Evolutionary conservation across 1,140 invertebrate genomes (phyloP).

Genomic region (Nymphalis io): DNA sequence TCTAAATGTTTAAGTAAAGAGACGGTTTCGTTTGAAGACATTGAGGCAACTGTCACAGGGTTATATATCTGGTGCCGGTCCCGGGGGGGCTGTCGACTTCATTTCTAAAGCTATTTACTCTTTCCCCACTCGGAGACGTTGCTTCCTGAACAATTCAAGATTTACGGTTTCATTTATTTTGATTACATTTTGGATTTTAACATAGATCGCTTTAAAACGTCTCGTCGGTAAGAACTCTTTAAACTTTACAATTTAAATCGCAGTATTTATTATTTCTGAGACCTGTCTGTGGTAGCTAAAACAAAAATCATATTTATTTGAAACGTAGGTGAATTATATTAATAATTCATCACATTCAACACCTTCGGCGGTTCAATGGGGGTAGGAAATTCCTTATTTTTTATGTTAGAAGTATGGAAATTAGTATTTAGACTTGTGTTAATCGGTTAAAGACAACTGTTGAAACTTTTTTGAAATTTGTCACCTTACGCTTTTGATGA

Average conservation of each 20-base stretch:
- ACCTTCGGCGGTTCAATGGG: too few species aligned
- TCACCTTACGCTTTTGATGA: too few species aligned
- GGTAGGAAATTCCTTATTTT: too few species aligned
- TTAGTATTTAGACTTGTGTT: too few species aligned
- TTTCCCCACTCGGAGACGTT: not conserved
- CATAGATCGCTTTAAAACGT: not conserved
- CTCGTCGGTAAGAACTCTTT: not conserved
- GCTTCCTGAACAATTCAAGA: conserved; percentile 1
- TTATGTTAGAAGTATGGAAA: too few species aligned
- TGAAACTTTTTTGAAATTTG: too few species aligned
- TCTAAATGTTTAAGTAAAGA: not conserved
- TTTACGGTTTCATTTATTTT: conserved; percentile 10
- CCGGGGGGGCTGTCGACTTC: not conserved
- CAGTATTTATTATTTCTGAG: too few species aligned
- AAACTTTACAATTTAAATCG: not conserved
- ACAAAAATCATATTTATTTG: too few species aligned
- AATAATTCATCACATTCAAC: too few species aligned
- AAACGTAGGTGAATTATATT: too few species aligned
- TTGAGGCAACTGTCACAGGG: not conserved
- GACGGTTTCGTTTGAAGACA: not conserved
- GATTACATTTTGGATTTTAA: not conserved
- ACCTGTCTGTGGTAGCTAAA: too few species aligned
- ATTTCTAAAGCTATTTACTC: conserved; percentile 6
- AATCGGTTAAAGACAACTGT: too few species aligned
- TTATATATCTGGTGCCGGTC: not conserved